phyloP scores from a whole-genome alignment of 2,797 vertebrate species.

The Triplophysa bombifrons region DNA sequence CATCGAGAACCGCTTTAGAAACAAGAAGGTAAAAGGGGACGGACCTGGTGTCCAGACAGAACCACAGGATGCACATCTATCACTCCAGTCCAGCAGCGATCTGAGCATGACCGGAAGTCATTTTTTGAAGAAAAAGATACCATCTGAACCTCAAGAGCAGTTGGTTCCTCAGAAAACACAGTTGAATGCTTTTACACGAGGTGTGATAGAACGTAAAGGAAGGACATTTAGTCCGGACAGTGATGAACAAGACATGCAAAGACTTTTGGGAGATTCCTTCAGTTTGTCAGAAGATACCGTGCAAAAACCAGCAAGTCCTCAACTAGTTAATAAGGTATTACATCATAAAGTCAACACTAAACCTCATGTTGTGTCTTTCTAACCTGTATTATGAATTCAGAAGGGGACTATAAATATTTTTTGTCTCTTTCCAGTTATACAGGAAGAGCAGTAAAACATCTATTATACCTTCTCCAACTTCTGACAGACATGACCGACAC shows the following conservation, averaged over 20 bases:
- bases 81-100: constrained; percentile 51
- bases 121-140: constrained; percentile 72
- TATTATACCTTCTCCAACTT: constrained; percentile 5
- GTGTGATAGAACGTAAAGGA: constrained; percentile 4
- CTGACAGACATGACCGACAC: constrained; percentile 37
- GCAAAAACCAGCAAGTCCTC: constrained; percentile 4
- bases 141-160: background rate
- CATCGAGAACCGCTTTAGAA: constrained; percentile 75
- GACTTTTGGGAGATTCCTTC: constrained; percentile 66
- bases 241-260: constrained; percentile 79
- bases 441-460: constrained; percentile 46
- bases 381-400: background rate
- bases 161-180: background rate
- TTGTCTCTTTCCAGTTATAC: constrained; percentile 56
- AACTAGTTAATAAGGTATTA: constrained; percentile 25
- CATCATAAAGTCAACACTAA: background rate
- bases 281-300: constrained; percentile 61
- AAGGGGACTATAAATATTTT: background rate
- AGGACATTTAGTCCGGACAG: constrained; percentile 68
- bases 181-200: background rate
- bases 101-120: constrained; percentile 43
- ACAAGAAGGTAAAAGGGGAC: constrained; percentile 26
- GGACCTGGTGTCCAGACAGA: background rate
- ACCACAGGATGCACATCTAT: constrained; percentile 36
- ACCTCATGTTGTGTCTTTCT: background rate